These are phyloP conservation scores for Bubo scandiacus DNA, from an alignment of 2,113 vertebrate species.

Conservation along the genomic window DNA sequence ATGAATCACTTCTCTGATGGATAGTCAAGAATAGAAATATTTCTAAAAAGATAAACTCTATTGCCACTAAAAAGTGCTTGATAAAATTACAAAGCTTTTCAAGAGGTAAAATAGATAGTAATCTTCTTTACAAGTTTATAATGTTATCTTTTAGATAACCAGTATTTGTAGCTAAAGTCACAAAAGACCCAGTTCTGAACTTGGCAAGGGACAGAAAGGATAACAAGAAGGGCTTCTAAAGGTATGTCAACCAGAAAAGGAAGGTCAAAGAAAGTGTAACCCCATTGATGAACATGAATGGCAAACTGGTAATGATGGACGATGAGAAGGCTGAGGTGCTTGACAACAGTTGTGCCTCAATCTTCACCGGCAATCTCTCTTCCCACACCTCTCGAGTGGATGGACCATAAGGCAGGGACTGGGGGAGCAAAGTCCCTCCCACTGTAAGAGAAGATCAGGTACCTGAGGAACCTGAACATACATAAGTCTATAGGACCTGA, in stretches of 20 bases:
- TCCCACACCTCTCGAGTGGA: background rate
- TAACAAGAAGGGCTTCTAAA: background rate
- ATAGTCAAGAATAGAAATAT: background rate
- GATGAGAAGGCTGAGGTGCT: background rate
- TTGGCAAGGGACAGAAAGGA: background rate
- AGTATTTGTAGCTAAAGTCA: background rate
- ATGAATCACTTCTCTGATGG: background rate
- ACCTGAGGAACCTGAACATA: background rate
- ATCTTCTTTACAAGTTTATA: background rate
- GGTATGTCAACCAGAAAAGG: background rate
- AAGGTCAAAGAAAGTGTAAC: background rate
- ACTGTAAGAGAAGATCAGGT: background rate
- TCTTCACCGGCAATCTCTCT: background rate
- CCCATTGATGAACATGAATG: background rate
- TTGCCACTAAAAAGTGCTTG: background rate
- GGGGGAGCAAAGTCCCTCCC: background rate
- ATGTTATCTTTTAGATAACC: background rate
- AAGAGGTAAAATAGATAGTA: background rate
- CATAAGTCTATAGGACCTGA: too few species aligned
- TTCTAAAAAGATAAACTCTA: background rate
- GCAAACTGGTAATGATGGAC: background rate
- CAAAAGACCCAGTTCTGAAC: background rate
- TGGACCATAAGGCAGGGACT: background rate
- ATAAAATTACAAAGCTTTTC: background rate
- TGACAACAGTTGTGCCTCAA: background rate